Evolutionary conservation across 53 echinoderm and acorn worm genomes (phyloP).

Genomic region (Mesocentrotus franciscanus): DNA sequence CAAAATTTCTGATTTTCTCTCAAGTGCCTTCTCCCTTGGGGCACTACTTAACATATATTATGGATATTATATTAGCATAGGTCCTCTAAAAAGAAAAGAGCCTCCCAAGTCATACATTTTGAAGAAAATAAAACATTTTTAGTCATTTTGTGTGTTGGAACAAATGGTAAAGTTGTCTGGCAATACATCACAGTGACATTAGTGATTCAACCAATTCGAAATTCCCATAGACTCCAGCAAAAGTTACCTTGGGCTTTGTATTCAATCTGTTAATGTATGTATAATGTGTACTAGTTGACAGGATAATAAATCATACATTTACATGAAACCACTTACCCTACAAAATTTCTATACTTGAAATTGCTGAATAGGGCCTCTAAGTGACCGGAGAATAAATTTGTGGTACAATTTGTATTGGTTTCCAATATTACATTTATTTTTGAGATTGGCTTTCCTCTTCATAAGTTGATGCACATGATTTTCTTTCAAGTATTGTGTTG

Average conservation of each 20-base stretch:
- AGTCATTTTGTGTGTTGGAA: too few relatives aligned
- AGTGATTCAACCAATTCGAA: background rate
- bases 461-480: background rate
- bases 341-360: background rate
- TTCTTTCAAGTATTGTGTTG: background rate
- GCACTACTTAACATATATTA: too few relatives aligned
- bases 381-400: background rate
- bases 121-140: too few relatives aligned
- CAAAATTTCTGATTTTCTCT: too few relatives aligned
- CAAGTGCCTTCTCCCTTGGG: too few relatives aligned
- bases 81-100: too few relatives aligned
- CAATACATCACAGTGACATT: too few relatives aligned
- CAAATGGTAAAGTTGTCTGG: too few relatives aligned
- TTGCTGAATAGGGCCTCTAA: background rate
- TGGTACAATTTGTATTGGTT: background rate
- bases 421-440: background rate
- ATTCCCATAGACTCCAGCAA: background rate
- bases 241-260: background rate
- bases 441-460: background rate
- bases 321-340: constrained; percentile 6
- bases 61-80: too few relatives aligned
- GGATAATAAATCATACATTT: background rate
- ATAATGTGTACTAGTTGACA: background rate
- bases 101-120: too few relatives aligned
- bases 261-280: background rate